phyloP scores from a whole-genome alignment of 2,113 vertebrate genomes.

The Isichthys henryi region DNA sequence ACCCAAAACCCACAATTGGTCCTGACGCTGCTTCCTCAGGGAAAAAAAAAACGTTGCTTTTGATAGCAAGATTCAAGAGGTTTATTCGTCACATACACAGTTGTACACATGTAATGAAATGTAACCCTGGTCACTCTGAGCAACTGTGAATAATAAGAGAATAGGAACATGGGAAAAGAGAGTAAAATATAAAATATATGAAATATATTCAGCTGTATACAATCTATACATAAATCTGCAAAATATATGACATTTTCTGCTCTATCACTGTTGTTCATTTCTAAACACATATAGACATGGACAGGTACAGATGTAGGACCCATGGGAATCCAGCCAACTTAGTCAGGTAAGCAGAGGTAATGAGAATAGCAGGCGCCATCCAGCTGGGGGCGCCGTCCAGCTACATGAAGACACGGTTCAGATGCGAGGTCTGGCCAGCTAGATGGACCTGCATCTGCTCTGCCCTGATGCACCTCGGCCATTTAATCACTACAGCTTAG shows the following conservation, averaged over 20 bases:
- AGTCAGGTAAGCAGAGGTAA: background rate
- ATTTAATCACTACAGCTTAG: background rate
- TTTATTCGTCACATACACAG: no score
- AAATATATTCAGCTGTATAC: no score
- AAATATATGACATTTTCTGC: background rate
- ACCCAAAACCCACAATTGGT: background rate
- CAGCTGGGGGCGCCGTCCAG: background rate
- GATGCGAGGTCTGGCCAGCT: slow-evolving; percentile 40
- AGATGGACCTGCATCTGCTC: slow-evolving; percentile 11
- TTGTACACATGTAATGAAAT: no score
- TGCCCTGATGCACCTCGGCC: background rate
- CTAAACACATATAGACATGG: background rate
- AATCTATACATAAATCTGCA: no score
- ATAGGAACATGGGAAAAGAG: no score
- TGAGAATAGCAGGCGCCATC: background rate
- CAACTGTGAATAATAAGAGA: no score
- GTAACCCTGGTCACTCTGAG: no score
- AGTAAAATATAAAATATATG: no score
- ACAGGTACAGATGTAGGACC: background rate
- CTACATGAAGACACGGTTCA: slow-evolving; percentile 33
- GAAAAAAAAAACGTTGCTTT: no score
- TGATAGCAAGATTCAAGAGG: no score
- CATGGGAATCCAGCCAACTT: background rate
- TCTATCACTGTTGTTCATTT: background rate
- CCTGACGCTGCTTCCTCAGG: background rate